phyloP scores from a whole-genome alignment of 2,888 invertebrate genomes.

The Lasioglossum lativentre region DNA sequence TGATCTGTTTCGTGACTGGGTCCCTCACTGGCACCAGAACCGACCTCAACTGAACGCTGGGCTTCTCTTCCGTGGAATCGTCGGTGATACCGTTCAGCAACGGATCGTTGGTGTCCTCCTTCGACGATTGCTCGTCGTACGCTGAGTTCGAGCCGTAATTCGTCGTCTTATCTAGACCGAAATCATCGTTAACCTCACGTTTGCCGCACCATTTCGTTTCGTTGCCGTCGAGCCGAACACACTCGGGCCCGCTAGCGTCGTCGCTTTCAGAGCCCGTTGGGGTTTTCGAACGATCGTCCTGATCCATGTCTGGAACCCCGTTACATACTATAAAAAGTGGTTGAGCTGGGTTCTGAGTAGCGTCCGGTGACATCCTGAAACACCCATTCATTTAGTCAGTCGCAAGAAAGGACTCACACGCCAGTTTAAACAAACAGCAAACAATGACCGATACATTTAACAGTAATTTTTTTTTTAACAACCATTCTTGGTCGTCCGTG shows the following conservation, averaged over 20 bases:
- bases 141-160: background rate
- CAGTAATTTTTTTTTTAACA: background rate
- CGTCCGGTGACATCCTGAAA: conserved; percentile 61
- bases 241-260: background rate
- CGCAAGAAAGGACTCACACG: conserved; percentile 10
- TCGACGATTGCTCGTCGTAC: background rate
- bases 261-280: background rate
- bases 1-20: conserved; percentile 21
- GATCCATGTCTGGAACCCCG: conserved; percentile 19
- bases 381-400: conserved; percentile 63
- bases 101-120: background rate
- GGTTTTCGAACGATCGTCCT: conserved; percentile 8
- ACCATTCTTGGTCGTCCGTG: background rate
- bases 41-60: background rate
- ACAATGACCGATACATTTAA: conserved; percentile 1
- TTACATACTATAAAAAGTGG: conserved; percentile 26
- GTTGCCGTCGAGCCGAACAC: background rate
- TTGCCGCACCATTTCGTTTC: background rate
- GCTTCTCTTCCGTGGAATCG: background rate
- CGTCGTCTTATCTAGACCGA: background rate
- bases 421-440: background rate
- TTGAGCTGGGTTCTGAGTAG: background rate
- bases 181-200: background rate
- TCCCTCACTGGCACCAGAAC: conserved; percentile 40
- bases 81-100: background rate